Conservation (phyloP, 2,888 invertebrate genomes). For the Julus scanicus region DNA sequence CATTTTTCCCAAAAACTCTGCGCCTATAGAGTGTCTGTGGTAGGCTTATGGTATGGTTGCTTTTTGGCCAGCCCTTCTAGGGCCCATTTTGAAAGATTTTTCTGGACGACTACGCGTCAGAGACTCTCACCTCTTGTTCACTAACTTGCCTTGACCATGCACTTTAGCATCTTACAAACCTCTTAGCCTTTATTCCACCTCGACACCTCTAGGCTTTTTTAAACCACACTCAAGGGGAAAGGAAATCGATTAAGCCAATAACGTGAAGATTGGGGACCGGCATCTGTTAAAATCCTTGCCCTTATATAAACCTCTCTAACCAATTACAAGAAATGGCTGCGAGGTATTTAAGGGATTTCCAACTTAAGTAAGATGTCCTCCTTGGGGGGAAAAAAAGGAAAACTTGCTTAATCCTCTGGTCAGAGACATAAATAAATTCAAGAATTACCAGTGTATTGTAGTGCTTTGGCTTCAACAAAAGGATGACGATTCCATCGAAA, state of each 20-base stretch:
- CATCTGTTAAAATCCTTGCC: constrained; percentile 29
- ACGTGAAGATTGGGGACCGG: constrained; percentile 43
- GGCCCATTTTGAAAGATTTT: not conserved
- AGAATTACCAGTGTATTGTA: not conserved
- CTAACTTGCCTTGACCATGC: constrained; percentile 5
- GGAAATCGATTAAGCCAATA: constrained; percentile 42
- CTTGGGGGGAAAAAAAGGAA: not conserved
- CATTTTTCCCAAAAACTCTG: too few relatives aligned
- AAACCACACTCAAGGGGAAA: constrained; percentile 40
- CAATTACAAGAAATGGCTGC: constrained; percentile 40
- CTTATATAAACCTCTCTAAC: constrained; percentile 43
- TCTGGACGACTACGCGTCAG: not conserved
- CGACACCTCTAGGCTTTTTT: constrained; percentile 11
- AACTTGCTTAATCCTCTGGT: constrained; percentile 2
- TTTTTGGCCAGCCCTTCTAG: not conserved
- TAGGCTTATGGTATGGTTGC: too few relatives aligned
- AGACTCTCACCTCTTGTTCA: not conserved
- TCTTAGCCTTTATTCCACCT: constrained; percentile 1
- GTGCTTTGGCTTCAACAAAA: not conserved
- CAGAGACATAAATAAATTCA: not conserved
- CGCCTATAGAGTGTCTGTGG: too few relatives aligned
- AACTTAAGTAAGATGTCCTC: constrained; percentile 43
- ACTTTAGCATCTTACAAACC: not conserved
- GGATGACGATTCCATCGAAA: not conserved
- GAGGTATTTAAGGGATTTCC: constrained; percentile 45